Base-by-base conservation (phyloP, 1,140 invertebrate species). In the Prorops nasuta region DNA sequence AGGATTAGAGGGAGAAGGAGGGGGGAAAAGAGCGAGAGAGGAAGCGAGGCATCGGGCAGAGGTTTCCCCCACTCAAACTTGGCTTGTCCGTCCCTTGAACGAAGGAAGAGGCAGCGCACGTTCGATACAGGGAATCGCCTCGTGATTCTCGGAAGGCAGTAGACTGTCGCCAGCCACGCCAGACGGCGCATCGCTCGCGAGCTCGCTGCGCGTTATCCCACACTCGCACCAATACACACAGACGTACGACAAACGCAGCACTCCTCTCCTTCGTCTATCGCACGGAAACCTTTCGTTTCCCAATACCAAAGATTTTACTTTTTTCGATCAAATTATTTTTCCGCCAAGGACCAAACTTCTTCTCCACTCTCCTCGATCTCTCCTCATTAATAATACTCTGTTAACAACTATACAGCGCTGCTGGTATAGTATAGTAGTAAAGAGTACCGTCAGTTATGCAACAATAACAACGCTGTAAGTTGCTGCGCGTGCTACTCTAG, bases 121-220 rank as follows among this genome's bases (percentile, higher is more conserved):
- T 58, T 74, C 71, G 71, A 74, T 76, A 74, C 72, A 76, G 68
- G 72, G 71, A 76, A 76, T 74, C 64, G 60, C 72, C 71, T 70
- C 72, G 72, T 73, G 69, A 63, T 76, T 76, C 73, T 76, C 60
- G 67, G 71, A 76, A 76, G 64, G 68, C 69, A 66, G 72, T 69
- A 76, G 73, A 74, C 73, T 73, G 72, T 74, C 73, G 73, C 64
- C 72, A 72, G 70, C 61, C 65, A 76, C 69, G 68, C 72, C 69
- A 76, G 73, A 74, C 72, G 72, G 72, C 70, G 71, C 73, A 76
- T 64, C 63, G 69, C 63, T 73, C 72, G 60, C 60, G 50, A 60
- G 44, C 48, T 49, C 48, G 49, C 54, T 50, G 53, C 24, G 4
- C 24, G 4, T 10, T 28, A 4, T 28, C 24, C 24, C 10, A 6